Evolutionary conservation across 2,113 vertebrate species (phyloP).

Genomic region (Colinus virginianus): DNA sequence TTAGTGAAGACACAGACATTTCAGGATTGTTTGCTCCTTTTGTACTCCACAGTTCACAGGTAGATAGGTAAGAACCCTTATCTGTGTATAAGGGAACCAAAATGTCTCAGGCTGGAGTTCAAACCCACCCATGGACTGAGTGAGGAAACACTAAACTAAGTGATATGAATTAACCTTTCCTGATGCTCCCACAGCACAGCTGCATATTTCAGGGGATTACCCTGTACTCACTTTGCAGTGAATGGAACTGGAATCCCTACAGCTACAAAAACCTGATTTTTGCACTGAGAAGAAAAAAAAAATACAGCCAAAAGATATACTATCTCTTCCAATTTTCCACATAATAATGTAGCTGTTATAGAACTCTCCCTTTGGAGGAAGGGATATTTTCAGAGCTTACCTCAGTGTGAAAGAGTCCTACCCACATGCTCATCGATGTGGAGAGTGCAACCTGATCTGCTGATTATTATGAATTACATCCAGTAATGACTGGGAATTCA

Average conservation of each 20-base stretch:
- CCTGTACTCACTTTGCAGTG: neutral
- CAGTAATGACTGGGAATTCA: neutral
- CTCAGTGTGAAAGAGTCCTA: neutral
- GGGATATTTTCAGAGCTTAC: neutral
- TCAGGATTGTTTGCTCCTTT: neutral
- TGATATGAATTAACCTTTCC: neutral
- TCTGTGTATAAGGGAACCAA: neutral
- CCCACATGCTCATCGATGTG: neutral
- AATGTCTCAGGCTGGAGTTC: neutral
- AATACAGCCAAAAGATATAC: neutral
- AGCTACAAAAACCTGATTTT: neutral
- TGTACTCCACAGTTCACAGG: neutral
- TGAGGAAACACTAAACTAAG: neutral
- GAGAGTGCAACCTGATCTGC: neutral
- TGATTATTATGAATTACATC: neutral
- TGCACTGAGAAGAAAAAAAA: neutral
- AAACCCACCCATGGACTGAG: neutral
- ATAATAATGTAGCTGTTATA: neutral
- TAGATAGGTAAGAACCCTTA: neutral
- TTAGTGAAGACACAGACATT: neutral
- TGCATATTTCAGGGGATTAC: neutral
- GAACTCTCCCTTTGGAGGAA: neutral
- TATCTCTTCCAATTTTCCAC: neutral
- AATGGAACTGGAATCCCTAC: neutral
- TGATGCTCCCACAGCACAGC: neutral